Evolutionary conservation across 92 coral and sea anemone genomes (phyloP).

Genomic region (Pocillopora meandrina): DNA sequence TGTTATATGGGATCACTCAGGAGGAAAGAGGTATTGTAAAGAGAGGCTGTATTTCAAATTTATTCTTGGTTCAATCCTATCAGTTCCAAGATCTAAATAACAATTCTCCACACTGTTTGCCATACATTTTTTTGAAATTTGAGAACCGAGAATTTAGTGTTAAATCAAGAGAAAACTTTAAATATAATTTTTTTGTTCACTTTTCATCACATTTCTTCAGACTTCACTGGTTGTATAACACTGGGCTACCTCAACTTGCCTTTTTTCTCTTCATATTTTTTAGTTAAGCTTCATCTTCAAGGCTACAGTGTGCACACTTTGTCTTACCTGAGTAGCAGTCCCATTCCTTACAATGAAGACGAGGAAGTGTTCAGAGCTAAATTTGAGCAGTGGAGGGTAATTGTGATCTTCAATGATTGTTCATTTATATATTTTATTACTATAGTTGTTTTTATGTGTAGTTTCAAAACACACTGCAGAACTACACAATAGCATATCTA

Average conservation of each 20-base stretch:
- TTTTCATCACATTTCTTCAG: no score
- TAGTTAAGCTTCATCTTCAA: constrained; percentile 90
- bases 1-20: constrained; percentile 85
- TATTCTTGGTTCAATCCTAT: no score
- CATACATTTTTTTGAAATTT: no score
- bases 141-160: no score
- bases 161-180: background rate
- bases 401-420: constrained; percentile 1
- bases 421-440: background rate
- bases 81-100: background rate
- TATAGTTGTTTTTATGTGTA: background rate
- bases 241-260: no score
- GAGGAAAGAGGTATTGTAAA: constrained; percentile 84
- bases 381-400: constrained; percentile 91
- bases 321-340: constrained; percentile 69
- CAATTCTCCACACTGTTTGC: no score
- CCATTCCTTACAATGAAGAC: constrained; percentile 62
- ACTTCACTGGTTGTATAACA: no score
- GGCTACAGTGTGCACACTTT: constrained; percentile 86
- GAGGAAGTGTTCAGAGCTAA: constrained; percentile 60
- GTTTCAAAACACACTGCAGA: no score
- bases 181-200: background rate
- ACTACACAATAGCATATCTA: no score
- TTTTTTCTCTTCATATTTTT: background rate
- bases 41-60: no score